These are phyloP conservation scores for Encarsia formosa DNA, from an alignment of 2,888 invertebrate species.

Conservation along the genomic window DNA sequence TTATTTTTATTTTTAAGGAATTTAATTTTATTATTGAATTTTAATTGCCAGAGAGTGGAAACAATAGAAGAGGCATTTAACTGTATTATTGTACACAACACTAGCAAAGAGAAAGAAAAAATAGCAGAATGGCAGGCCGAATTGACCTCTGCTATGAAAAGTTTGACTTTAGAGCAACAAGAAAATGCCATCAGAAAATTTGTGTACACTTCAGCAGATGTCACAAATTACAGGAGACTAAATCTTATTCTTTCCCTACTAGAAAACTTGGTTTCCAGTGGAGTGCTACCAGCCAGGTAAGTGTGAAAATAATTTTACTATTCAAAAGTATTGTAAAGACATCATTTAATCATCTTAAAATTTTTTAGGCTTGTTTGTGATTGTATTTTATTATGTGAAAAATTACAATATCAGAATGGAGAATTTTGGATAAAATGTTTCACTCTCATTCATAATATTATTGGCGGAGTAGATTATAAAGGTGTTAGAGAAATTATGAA, in stretches of 20 bases:
- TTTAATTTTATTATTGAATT: too few species aligned
- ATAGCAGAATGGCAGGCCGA: constrained; percentile 66
- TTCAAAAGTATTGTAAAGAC: constrained; percentile 4
- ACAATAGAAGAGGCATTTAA: constrained; percentile 86
- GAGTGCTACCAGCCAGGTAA: constrained; percentile 72
- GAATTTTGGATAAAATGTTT: constrained; percentile 91
- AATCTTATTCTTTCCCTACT: constrained; percentile 72
- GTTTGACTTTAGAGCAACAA: constrained; percentile 66
- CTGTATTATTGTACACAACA: constrained; percentile 76
- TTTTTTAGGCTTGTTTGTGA: constrained; percentile 76
- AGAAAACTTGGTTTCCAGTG: constrained; percentile 70
- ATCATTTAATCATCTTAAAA: too few species aligned
- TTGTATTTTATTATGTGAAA: constrained; percentile 76
- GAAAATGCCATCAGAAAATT: constrained; percentile 74
- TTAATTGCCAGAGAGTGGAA: constrained; percentile 66
- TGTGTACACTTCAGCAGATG: constrained; percentile 66
- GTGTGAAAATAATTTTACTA: background rate
- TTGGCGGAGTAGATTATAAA: constrained; percentile 92
- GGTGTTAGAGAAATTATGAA: constrained; percentile 91
- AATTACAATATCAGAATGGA: constrained; percentile 73
- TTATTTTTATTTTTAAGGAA: background rate
- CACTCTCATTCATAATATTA: constrained; percentile 74
- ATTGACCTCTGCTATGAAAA: constrained; percentile 64
- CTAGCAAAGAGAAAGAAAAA: constrained; percentile 67
- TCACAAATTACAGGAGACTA: constrained; percentile 71